Conservation (phyloP, 2,888 invertebrate species). For the Ennomos fuscantarius region DNA sequence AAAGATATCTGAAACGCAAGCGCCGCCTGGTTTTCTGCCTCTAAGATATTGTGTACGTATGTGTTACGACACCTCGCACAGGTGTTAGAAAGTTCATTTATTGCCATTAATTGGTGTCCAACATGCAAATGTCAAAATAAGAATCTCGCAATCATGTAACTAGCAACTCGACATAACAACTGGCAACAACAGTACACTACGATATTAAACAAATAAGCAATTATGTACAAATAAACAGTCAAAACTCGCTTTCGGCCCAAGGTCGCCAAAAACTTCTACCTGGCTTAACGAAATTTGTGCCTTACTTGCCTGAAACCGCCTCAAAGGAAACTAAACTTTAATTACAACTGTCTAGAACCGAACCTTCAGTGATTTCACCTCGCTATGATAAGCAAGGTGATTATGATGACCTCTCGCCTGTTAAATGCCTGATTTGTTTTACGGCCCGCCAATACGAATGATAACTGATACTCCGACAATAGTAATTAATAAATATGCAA, state of each 20-base stretch:
- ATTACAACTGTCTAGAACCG: conserved; percentile 36
- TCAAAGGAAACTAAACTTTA: conserved; percentile 47
- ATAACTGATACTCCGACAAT: conserved; percentile 9
- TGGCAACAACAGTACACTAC: conserved; percentile 17
- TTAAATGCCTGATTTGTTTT: conserved; percentile 48
- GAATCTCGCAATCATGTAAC: conserved; percentile 14
- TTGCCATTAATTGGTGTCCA: conserved; percentile 25
- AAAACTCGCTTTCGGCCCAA: conserved; percentile 53
- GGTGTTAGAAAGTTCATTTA: conserved; percentile 28
- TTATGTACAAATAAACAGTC: conserved; percentile 43
- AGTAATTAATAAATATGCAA: not conserved
- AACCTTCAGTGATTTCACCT: conserved; percentile 32
- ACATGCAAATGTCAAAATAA: conserved; percentile 26
- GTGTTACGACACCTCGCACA: conserved; percentile 13
- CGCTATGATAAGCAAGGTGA: conserved; percentile 50
- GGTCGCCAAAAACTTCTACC: conserved; percentile 58
- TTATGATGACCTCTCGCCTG: conserved; percentile 49
- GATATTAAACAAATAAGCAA: conserved; percentile 49
- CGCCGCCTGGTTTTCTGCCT: not conserved
- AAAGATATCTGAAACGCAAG: conserved; percentile 3
- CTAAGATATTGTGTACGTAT: not conserved
- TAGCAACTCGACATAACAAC: conserved; percentile 6
- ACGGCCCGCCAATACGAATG: conserved; percentile 35
- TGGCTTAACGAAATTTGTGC: conserved; percentile 50
- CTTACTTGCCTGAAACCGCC: conserved; percentile 40